Evolutionary conservation across 2,113 vertebrate species (phyloP).

Genomic region (Craseonycteris thonglongyai): DNA sequence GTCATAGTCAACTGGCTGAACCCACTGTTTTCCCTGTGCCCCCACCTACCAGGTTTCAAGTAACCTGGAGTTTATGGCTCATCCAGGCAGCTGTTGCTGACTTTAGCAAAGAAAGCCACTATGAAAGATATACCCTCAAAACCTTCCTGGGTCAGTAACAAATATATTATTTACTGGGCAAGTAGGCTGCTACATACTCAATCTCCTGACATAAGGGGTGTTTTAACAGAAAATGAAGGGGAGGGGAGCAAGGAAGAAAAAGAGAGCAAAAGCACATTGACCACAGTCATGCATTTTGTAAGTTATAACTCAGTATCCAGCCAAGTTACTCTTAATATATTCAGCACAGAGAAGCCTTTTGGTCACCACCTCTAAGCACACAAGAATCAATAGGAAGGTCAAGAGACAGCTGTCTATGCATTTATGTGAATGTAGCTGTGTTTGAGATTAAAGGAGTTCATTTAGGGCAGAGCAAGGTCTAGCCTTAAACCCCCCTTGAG

Average conservation of each 20-base stretch:
- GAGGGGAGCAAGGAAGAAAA: background rate
- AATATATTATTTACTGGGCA: background rate
- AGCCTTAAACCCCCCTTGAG: background rate
- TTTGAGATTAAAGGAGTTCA: background rate
- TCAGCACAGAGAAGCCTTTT: background rate
- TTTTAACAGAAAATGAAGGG: background rate
- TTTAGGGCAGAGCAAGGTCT: background rate
- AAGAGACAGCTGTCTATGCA: background rate
- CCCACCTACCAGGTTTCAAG: background rate
- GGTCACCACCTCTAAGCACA: background rate
- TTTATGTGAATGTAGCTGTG: background rate
- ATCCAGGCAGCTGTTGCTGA: background rate
- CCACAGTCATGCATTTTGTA: background rate
- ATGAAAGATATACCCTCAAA: background rate
- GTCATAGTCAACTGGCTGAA: background rate
- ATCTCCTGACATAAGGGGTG: background rate
- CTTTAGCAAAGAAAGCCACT: constrained; percentile 2
- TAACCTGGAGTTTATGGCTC: background rate
- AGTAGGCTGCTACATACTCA: background rate
- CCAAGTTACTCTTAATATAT: background rate
- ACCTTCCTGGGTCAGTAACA: background rate
- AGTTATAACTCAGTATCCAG: background rate
- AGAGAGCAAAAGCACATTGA: background rate
- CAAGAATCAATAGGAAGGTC: background rate
- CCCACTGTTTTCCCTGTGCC: background rate